phyloP scores from a whole-genome alignment of 2,888 invertebrate species.

The Agrotis segetum region DNA sequence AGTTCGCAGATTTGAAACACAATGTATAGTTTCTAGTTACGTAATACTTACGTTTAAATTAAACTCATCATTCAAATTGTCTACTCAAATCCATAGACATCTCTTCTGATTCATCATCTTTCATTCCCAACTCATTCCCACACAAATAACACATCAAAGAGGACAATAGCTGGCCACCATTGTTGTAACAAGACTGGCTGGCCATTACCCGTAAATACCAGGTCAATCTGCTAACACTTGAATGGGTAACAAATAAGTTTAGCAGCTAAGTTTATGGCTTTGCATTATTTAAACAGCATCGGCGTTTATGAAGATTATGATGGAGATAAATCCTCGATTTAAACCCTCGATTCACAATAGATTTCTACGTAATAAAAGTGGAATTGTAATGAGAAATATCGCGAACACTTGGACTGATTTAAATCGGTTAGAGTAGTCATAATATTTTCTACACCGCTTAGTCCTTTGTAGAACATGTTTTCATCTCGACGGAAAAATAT shows the following conservation, averaged over 20 bases:
- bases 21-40: no score
- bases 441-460: neutral
- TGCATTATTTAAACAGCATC: slow-evolving; percentile 64
- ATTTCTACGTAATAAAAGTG: slow-evolving; percentile 48
- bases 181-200: slow-evolving; percentile 43
- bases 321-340: slow-evolving; percentile 61
- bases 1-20: no score
- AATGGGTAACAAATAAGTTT: slow-evolving; percentile 41
- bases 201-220: slow-evolving; percentile 39
- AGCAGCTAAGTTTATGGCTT: slow-evolving; percentile 61
- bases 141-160: slow-evolving; percentile 26
- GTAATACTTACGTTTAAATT: neutral
- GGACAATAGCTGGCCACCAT: slow-evolving; percentile 26
- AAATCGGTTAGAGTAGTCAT: neutral
- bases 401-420: slow-evolving; percentile 1
- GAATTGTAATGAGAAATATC: slow-evolving; percentile 44
- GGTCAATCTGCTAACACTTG: slow-evolving; percentile 51
- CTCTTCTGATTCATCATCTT: neutral
- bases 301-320: slow-evolving; percentile 45
- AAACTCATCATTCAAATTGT: neutral
- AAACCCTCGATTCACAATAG: slow-evolving; percentile 62
- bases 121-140: neutral
- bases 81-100: neutral
- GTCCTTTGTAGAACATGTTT: slow-evolving; percentile 1
- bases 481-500: neutral